Conservation (phyloP, 2,888 invertebrate species). For the Venusia cambrica region DNA sequence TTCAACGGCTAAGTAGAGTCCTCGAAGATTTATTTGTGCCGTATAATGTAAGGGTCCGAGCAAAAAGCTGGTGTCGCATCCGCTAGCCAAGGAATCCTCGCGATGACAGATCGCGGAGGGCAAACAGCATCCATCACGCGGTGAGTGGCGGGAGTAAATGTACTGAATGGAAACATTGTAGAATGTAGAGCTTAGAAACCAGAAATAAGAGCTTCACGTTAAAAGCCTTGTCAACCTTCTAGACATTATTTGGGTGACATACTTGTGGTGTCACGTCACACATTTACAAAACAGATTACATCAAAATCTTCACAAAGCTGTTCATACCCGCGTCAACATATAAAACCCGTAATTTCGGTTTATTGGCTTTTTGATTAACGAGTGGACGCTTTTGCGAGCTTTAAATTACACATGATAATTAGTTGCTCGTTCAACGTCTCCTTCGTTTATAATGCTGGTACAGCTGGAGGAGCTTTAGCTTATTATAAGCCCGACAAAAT, state of each 20-base stretch:
- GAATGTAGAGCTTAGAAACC: conserved; percentile 3
- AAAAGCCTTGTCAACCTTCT: too few relatives aligned
- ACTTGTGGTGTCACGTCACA: too few relatives aligned
- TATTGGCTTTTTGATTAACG: too few relatives aligned
- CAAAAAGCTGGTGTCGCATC: conserved; percentile 41
- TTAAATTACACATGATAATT: conserved; percentile 3
- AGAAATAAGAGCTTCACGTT: too few relatives aligned
- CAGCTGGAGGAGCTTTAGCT: not conserved
- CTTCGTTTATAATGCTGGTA: conserved; percentile 2
- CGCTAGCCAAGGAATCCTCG: conserved; percentile 37
- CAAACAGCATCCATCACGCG: conserved; percentile 44
- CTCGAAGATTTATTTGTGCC: conserved; percentile 36
- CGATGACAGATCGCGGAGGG: conserved; percentile 43
- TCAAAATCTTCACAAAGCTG: too few relatives aligned
- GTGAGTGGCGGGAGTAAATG: conserved; percentile 14
- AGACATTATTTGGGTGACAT: too few relatives aligned
- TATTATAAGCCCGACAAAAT: conserved; percentile 8
- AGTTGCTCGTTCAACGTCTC: conserved; percentile 4
- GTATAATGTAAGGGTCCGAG: conserved; percentile 39
- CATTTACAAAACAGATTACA: too few relatives aligned
- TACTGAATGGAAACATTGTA: conserved; percentile 7
- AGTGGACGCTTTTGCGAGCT: conserved; percentile 15
- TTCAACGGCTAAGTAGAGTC: conserved; percentile 8
- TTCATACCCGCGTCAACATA: too few relatives aligned
- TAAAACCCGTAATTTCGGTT: too few relatives aligned